These are phyloP conservation scores for Eristalis pertinax DNA, from an alignment of 2,888 invertebrate species.

Conservation along the genomic window DNA sequence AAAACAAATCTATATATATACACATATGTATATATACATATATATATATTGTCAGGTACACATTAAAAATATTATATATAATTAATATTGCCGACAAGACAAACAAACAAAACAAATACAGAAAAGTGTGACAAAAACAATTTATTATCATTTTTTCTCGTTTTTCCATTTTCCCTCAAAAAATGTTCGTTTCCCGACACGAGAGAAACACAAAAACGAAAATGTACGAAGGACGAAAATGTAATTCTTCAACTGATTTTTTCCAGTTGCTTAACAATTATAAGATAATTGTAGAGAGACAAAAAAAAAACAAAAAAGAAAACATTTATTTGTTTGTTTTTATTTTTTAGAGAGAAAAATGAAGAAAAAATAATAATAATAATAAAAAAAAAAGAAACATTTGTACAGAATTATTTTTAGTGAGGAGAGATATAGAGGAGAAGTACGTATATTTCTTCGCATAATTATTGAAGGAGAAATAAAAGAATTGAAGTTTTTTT, in stretches of 20 bases:
- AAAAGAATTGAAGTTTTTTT: conserved; percentile 38
- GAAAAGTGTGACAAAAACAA: conserved; percentile 46
- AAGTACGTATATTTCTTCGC: conserved; percentile 11
- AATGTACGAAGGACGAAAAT: conserved; percentile 7
- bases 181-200: conserved; percentile 31
- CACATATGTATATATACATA: conserved; percentile 30
- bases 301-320: conserved; percentile 6
- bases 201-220: conserved; percentile 5
- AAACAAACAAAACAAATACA: conserved; percentile 41
- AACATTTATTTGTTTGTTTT: conserved; percentile 45
- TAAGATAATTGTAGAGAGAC: conserved; percentile 29
- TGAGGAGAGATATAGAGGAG: conserved; percentile 11
- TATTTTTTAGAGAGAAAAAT: conserved; percentile 30
- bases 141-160: conserved; percentile 1
- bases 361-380: neutral
- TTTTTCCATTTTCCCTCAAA: conserved; percentile 13
- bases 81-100: conserved; percentile 63
- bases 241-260: conserved; percentile 64
- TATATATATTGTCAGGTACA: conserved; percentile 63
- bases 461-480: conserved; percentile 26
- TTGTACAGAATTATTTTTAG: conserved; percentile 63
- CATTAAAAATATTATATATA: conserved; percentile 70
- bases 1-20: conserved; percentile 52
- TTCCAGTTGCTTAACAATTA: conserved; percentile 66
- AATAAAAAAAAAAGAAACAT: neutral